A percentile compares a stretch with the other conserved stretches of the same genome.
Conservation (phyloP, 2,888 invertebrate species). For the Acanthococcus lagerstroemiae region DNA sequence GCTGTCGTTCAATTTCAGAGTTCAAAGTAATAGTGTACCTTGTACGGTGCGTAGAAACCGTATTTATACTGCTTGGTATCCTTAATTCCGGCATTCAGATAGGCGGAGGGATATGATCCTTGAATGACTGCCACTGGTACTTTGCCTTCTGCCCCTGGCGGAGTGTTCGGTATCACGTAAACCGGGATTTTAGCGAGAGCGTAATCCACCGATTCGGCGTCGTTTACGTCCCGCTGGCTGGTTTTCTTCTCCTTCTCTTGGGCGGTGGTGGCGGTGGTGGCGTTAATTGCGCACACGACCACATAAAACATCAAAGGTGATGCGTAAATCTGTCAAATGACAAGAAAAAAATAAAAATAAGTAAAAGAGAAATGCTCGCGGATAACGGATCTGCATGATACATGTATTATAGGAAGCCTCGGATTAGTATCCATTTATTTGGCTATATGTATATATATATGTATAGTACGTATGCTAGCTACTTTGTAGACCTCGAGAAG, state of each 20-base stretch:
- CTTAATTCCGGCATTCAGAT: constrained; percentile 2
- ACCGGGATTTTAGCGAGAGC: constrained; percentile 21
- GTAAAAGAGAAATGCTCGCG: no score
- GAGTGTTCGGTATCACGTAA: constrained; percentile 17
- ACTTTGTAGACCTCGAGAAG: no score
- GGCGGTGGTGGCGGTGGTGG: no score
- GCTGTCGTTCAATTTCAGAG: no score
- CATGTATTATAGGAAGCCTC: no score
- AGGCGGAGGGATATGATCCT: constrained; percentile 10
- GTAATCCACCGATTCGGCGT: constrained; percentile 11
- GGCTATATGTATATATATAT: no score
- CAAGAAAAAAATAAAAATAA: background rate
- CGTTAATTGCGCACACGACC: constrained; percentile 7
- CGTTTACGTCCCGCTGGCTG: constrained; percentile 21
- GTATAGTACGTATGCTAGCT: no score
- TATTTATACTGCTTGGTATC: constrained; percentile 16
- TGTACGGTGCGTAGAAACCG: constrained; percentile 25
- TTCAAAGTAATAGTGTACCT: no score
- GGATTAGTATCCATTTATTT: no score
- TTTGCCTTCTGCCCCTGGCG: constrained; percentile 10
- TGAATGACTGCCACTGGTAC: constrained; percentile 22
- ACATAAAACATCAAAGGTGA: constrained; percentile 10
- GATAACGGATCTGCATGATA: no score
- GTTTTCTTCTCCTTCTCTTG: no score
- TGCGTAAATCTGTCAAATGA: constrained; percentile 17